Base-by-base conservation (phyloP, 2,888 invertebrate species). In the Ectemnius cavifrons region DNA sequence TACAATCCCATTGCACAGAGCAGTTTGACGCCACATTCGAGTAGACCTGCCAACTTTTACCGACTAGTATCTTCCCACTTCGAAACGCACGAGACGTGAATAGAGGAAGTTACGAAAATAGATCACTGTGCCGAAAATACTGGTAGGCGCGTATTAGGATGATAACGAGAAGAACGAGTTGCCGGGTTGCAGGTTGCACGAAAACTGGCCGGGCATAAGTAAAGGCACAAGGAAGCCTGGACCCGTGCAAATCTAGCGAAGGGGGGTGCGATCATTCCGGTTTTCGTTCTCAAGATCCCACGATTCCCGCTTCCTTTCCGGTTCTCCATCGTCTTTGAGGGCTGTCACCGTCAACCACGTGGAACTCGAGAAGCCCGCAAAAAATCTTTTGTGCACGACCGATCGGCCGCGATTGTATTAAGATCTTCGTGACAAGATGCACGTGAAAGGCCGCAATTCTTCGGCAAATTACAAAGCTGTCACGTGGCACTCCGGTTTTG, bases 181-280 rank as follows among this genome's bases (percentile, higher is more conserved):
- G 62, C 67, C 70, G 65, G 70, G 56, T 47, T 70, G 81, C 65
- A 63, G 47, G 79, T 69, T 63, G 61, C 49, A 58, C 63, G 73
- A 67, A 78, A 79, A 80, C 78, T 81, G 79, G 75, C 79, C 63
- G 68, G 68, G 60, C 47, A 20, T 18, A 63, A 61, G 37, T 60
- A 23, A 72, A 71, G 52, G 45, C 63, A 57, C 56, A 23, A 66
- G 52, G 56, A 59, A 37, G 67, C 62, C 52, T 64, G 45, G 62
- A 62, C 69, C 63, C 67, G 60, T 67, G 76, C 76, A 68, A 82
- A 81, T 82, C 63, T 65, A 80, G 67, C 70, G 49, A 70, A 72
- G 72, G 81, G 46, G 81, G 74, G 73, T 73, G 73, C 68, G 64
- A 72, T 74, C 57, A 80, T 77, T 77, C 77, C 73, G 67, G 80